A percentile compares a stretch with the other conserved stretches of the same genome.
These are phyloP conservation scores for Sisyra nigra DNA, from an alignment of 2,888 invertebrate species.

Conservation along the genomic window DNA sequence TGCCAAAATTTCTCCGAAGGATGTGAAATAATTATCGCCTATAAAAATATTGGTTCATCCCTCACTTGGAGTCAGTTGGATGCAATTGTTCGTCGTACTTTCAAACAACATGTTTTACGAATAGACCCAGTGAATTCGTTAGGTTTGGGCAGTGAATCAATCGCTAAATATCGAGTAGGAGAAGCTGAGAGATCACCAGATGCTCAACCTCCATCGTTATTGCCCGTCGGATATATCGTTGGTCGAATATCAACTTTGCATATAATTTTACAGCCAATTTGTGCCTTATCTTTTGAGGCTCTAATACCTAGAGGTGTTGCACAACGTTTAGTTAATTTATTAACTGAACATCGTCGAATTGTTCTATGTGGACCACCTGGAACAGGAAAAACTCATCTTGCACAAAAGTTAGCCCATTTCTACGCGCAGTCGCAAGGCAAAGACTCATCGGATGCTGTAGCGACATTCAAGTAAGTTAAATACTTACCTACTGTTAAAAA, in stretches of 20 bases:
- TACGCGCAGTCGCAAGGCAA: constrained; percentile 68
- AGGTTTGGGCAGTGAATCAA: constrained; percentile 63
- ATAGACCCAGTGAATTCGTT: constrained; percentile 86
- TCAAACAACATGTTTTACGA: constrained; percentile 85
- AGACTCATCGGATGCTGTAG: constrained; percentile 79
- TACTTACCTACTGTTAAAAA: neutral
- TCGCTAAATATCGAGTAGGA: constrained; percentile 86
- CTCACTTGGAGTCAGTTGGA: constrained; percentile 93
- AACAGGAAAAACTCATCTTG: constrained; percentile 92
- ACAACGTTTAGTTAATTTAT: constrained; percentile 59
- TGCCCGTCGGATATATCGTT: constrained; percentile 87
- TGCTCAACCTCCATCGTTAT: constrained; percentile 68
- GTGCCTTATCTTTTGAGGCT: constrained; percentile 84
- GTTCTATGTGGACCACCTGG: constrained; percentile 93
- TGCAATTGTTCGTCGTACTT: constrained; percentile 76
- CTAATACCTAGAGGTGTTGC: constrained; percentile 92
- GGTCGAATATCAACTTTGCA: constrained; percentile 75
- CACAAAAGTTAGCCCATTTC: constrained; percentile 87
- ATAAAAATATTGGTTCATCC: constrained; percentile 78
- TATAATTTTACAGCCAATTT: constrained; percentile 77
- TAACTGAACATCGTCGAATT: constrained; percentile 83
- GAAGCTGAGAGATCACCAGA: constrained; percentile 71
- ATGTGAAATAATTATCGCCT: constrained; percentile 71
- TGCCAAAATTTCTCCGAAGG: constrained; percentile 28
- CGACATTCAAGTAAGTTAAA: constrained; percentile 79